These are phyloP conservation scores for Amphiura filiformis DNA, from an alignment of 35 echinoderm and acorn worm genomes.

Conservation along the genomic window DNA sequence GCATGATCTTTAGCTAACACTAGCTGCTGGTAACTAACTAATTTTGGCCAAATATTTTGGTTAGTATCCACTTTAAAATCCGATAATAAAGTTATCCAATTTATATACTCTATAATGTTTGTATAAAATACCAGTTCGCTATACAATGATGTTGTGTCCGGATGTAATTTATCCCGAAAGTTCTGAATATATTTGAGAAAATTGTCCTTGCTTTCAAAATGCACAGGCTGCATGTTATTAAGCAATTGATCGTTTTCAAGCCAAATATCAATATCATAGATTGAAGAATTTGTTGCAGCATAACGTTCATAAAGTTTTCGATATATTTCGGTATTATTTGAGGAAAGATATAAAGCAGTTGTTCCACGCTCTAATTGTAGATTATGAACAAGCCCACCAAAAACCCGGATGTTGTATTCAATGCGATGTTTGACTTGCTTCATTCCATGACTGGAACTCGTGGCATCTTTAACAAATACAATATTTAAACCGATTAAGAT, in stretches of 20 bases:
- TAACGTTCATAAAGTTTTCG: conserved; percentile 10
- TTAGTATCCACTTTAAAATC: background rate
- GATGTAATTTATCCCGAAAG: conserved; percentile 10
- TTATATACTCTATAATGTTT: conserved; percentile 32
- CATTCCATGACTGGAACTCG: background rate
- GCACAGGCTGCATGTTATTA: background rate
- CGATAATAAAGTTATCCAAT: background rate
- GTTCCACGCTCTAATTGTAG: conserved; percentile 58
- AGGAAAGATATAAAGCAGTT: conserved; percentile 37
- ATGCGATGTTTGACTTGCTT: background rate
- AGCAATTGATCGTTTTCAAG: background rate
- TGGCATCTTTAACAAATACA: background rate
- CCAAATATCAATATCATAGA: conserved; percentile 12
- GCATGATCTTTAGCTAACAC: conserved; percentile 59
- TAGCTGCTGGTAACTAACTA: conserved; percentile 47
- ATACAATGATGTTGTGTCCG: background rate
- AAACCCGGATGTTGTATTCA: conserved; percentile 18
- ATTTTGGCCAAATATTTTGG: conserved; percentile 24
- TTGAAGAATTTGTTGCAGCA: conserved; percentile 13
- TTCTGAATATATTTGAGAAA: conserved; percentile 13
- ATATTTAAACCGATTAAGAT: background rate
- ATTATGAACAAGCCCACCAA: conserved; percentile 33
- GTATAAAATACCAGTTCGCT: conserved; percentile 20
- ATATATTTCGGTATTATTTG: background rate
- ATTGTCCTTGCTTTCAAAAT: conserved; percentile 29